Evolutionary conservation across 2,888 invertebrate species (phyloP), one percentile per base, ranked within the genome.

Genomic region (Nomada ferruginata): DNA sequence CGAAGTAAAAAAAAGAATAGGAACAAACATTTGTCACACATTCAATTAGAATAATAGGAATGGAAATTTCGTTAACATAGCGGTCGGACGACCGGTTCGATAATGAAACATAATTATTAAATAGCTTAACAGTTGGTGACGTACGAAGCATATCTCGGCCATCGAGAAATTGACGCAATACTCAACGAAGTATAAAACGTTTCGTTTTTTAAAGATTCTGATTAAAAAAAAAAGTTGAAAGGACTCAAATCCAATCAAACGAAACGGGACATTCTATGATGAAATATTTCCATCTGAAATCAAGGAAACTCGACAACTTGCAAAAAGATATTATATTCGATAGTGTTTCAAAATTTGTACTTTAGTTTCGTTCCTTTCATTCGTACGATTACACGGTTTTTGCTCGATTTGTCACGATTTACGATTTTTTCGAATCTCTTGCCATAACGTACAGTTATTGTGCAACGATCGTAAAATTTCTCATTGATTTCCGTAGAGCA

Each of bases 391-490:
- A n/a, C n/a, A 18, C 42, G 36, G 10, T 69, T 66, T 29, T 36
- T 44, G 47, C 55, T 3, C 20, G 20, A n/a, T 71, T 59, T 50
- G 23, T n/a, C 36, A 71, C 44, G 50, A 18, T 15, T n/a, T 44
- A 47, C 2, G 29, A 59, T 23, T 23, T 77, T 66, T 60, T 29
- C 72, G 3, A 52, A 50, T n/a, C 47, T 29, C 55, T 69, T 64
- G 36, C 15, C 29, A 9, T 36, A 53, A 53, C 20, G 36, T 0
- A 15, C 15, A 20, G 29, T 15, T 29, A 9, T 47, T 50, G 10
- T 10, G n/a, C 15, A 36, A 70, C 3, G 15, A 59, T 29, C 26
- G 15, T 18, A 59, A 26, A 50, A 59, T 66, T 53, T 36, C 53
- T 66, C 29, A 1, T 13, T n/a, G 26, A 20, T 4, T 53, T 26